phyloP scores from a whole-genome alignment of 2,888 invertebrate genomes.

The Uloborus plumipes region DNA sequence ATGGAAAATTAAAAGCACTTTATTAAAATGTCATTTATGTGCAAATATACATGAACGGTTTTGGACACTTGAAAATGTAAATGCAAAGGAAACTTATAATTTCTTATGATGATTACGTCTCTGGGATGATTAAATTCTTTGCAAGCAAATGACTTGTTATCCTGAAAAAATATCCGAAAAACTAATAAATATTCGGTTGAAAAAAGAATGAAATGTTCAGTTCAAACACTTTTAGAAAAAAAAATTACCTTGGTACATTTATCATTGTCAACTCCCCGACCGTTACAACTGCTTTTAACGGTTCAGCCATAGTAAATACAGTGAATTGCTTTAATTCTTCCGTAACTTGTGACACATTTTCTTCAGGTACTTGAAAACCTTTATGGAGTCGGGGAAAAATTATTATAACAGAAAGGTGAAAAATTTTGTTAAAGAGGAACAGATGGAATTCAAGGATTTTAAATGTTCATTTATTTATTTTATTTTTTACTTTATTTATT shows the following conservation, averaged over 20 bases:
- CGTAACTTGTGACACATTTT: not conserved
- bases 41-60: too few relatives aligned
- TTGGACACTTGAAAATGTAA: too few relatives aligned
- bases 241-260: conserved; percentile 24
- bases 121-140: too few relatives aligned
- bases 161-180: conserved; percentile 6
- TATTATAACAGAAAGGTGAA: not conserved
- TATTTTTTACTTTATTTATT: too few relatives aligned
- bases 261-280: not conserved
- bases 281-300: conserved; percentile 15
- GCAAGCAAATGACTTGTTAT: conserved; percentile 8
- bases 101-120: too few relatives aligned
- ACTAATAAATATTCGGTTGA: not conserved
- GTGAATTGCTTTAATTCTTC: conserved; percentile 21
- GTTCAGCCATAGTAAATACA: not conserved
- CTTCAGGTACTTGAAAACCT: conserved; percentile 19
- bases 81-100: too few relatives aligned
- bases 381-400: not conserved
- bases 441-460: too few relatives aligned
- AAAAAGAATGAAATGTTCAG: not conserved
- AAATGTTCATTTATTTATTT: too few relatives aligned
- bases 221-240: not conserved
- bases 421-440: too few relatives aligned
- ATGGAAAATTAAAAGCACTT: too few relatives aligned
- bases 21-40: too few relatives aligned